These are phyloP conservation scores for Neotragus moschatus DNA, from an alignment of 2,113 vertebrate species.

Conservation along the genomic window DNA sequence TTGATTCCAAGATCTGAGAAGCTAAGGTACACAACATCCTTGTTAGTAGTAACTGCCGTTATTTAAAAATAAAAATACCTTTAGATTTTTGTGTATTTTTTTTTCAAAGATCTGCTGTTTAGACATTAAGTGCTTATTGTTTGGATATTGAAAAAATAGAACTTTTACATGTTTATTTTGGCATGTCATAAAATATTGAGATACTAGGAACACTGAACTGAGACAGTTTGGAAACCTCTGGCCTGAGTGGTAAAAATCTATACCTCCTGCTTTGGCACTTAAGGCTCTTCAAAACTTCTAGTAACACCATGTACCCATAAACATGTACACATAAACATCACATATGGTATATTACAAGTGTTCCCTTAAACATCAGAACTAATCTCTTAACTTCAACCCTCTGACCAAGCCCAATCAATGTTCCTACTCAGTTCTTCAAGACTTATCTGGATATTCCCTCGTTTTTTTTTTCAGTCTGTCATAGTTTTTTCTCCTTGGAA, in stretches of 20 bases:
- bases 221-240: neutral
- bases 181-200: neutral
- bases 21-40: neutral
- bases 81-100: conserved; percentile 4
- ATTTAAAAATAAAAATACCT: neutral
- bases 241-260: neutral
- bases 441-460: neutral
- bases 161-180: neutral
- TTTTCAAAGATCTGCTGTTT: neutral
- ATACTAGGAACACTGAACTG: neutral
- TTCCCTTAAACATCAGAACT: neutral
- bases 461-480: neutral
- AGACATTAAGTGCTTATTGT: neutral
- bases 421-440: neutral
- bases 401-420: neutral
- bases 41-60: neutral
- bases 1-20: neutral
- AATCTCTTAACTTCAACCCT: neutral
- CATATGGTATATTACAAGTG: neutral
- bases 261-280: neutral
- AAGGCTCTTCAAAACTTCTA: neutral
- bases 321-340: neutral
- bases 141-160: neutral
- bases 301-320: neutral
- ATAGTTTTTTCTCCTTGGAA: neutral